Evolutionary conservation across 2,113 vertebrate genomes (phyloP), one percentile per base, ranked within the genome.

Genomic region (Saimiri boliviensis): DNA sequence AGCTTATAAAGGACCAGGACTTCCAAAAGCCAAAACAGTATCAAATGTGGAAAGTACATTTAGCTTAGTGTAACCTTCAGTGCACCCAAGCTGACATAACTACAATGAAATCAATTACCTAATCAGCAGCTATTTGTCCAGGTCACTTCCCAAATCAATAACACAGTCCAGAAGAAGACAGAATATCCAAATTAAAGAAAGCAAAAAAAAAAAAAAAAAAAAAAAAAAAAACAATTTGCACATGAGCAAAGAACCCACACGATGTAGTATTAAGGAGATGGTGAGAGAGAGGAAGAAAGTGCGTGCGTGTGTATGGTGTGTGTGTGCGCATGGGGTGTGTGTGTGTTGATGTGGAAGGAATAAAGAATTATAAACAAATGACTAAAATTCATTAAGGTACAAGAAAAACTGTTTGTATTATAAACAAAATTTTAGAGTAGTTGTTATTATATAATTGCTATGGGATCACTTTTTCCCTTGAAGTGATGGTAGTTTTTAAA

Each of bases 1-100:
- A 97, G 89, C 66, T 95, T 89, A 17, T 60, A 91, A 83, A 96
- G 73, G 87, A 90, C 17, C 40, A 80, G 96, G 94, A 94, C 56
- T 96, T 94, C 81, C n/a, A 96, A 96, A 77, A 97, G 63, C 97
- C 68, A 58, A 85, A 96, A 86, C 74, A 97, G 92, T 63, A 84
- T 13, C 56, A 88, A 96, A 86, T 14, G n/a, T 71, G 70, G 30
- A 35, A 91, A 96, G 32, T 58, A 79, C 66, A 14, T 70, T 79
- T 89, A 47, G 19, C 21, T 13, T 19, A 40, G 8, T 74, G 5
- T 91, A 37, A 52, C 13, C 30, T 49, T 87, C 35, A 32, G 52
- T 14, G 58, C 16, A 66, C 4, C 25, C 49, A 92, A 21, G 73
- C 52, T 95, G 94, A 82, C 60, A 66, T 2, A 79, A 94, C 42